Conservation (phyloP, 2,888 invertebrate genomes). For the Xylota sylvarum region DNA sequence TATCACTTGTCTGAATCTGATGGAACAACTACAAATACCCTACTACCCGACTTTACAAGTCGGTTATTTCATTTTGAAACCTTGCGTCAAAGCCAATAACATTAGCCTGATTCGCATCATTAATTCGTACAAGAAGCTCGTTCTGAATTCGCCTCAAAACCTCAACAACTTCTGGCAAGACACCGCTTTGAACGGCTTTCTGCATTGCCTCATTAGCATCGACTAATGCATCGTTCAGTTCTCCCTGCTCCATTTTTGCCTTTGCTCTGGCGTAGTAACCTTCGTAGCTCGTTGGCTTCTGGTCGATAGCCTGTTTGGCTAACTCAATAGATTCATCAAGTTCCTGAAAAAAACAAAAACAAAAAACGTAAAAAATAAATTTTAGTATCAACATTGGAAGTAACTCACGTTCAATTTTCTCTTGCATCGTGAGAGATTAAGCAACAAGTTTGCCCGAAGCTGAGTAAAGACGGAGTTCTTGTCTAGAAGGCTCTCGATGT, state of each 20-base stretch:
- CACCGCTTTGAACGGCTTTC: constrained; percentile 82
- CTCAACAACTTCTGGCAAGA: constrained; percentile 82
- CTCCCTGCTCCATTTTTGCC: constrained; percentile 92
- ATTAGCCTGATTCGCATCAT: constrained; percentile 72
- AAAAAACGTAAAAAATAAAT: constrained; percentile 5
- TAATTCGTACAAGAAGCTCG: constrained; percentile 82
- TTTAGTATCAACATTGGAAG: not conserved
- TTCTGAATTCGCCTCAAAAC: constrained; percentile 83
- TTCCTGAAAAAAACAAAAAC: constrained; percentile 88
- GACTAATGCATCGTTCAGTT: constrained; percentile 90
- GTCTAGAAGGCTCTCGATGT: constrained; percentile 87
- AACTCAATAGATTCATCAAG: constrained; percentile 94
- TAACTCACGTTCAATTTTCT: constrained; percentile 95
- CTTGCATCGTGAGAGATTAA: constrained; percentile 97
- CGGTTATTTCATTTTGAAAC: constrained; percentile 83
- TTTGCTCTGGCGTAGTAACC: constrained; percentile 96
- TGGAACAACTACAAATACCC: no score
- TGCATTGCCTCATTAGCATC: constrained; percentile 92
- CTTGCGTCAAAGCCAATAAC: constrained; percentile 66
- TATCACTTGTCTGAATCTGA: no score
- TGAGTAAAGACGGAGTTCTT: constrained; percentile 92
- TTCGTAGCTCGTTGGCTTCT: constrained; percentile 95
- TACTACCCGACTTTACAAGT: no score
- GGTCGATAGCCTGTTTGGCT: constrained; percentile 93
- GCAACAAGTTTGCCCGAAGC: constrained; percentile 93